Evolutionary conservation across 30 jellyfish, hydroid and myxozoan genomes (phyloP).

Genomic region (Cassiopea andromeda): DNA sequence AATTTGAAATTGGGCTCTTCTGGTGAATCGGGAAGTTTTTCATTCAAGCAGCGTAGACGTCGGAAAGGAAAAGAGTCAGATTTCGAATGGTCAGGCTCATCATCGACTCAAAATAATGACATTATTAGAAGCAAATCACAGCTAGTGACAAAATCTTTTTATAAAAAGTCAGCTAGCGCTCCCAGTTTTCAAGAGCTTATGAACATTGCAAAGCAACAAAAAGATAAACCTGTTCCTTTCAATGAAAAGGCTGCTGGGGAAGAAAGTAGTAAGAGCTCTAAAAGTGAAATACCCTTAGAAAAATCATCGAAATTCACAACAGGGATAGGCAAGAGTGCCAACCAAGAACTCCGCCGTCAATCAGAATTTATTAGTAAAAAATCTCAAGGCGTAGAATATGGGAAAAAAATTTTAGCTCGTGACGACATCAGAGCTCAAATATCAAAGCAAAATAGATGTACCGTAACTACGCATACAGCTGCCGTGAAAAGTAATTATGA

Average conservation of each 20-base stretch:
- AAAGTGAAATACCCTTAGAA: neutral
- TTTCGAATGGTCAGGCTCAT: constrained; percentile 73
- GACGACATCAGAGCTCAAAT: neutral
- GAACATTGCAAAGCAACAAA: constrained; percentile 77
- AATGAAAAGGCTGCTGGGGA: neutral
- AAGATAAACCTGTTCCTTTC: constrained; percentile 48
- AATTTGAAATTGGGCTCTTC: neutral
- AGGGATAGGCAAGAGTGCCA: neutral
- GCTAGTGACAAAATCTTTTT: neutral
- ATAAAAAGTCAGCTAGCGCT: constrained; percentile 20
- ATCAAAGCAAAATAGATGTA: neutral
- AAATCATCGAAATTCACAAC: neutral
- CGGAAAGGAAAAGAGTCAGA: constrained; percentile 23
- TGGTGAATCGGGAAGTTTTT: neutral
- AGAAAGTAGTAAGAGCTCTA: neutral
- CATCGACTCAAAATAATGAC: neutral
- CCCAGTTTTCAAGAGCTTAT: constrained; percentile 79
- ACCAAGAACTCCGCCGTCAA: neutral
- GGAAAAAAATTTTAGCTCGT: neutral
- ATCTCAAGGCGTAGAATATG: neutral
- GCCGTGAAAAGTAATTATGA: constrained; percentile 33
- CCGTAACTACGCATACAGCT: constrained; percentile 26
- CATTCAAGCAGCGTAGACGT: constrained; percentile 32
- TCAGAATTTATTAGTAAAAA: neutral
- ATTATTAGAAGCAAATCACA: neutral